Percentiles rank a stretch among this genome's conserved stretches.
Conservation (phyloP, 2,888 invertebrate species). For the Boloria euphrosyne region DNA sequence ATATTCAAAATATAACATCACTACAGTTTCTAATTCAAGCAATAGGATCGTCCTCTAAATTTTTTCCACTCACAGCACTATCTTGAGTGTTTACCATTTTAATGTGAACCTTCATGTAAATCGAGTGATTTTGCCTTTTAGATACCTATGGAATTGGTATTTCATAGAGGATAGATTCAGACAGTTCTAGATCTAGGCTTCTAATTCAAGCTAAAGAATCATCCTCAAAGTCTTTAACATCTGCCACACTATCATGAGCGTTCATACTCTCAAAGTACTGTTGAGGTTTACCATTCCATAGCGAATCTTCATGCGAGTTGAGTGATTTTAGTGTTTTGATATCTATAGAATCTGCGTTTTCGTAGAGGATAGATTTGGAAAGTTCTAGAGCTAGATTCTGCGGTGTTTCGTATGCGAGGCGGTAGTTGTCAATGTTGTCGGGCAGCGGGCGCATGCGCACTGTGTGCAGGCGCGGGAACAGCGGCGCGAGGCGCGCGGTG, state of each 20-base stretch:
- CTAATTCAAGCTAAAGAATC: slow-evolving; percentile 58
- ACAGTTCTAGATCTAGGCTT: slow-evolving; percentile 48
- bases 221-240: slow-evolving; percentile 55
- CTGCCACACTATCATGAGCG: slow-evolving; percentile 51
- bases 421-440: slow-evolving; percentile 46
- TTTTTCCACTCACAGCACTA: slow-evolving; percentile 34
- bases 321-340: slow-evolving; percentile 49
- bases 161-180: slow-evolving; percentile 59
- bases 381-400: slow-evolving; percentile 64
- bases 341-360: slow-evolving; percentile 65
- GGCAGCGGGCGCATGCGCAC: slow-evolving; percentile 47
- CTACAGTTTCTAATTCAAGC: slow-evolving; percentile 39
- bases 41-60: slow-evolving; percentile 67
- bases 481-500: slow-evolving; percentile 61
- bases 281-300: slow-evolving; percentile 80
- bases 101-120: slow-evolving; percentile 76
- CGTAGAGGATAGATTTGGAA: slow-evolving; percentile 58
- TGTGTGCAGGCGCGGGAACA: slow-evolving; percentile 48
- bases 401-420: slow-evolving; percentile 60
- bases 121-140: slow-evolving; percentile 50
- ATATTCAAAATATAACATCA: not conserved
- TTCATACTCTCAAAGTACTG: slow-evolving; percentile 87
- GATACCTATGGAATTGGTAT: slow-evolving; percentile 64
- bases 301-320: slow-evolving; percentile 69
- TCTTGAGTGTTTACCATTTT: slow-evolving; percentile 74